phyloP scores from a whole-genome alignment of 2,888 invertebrate genomes.

The Nudaria mundana region DNA sequence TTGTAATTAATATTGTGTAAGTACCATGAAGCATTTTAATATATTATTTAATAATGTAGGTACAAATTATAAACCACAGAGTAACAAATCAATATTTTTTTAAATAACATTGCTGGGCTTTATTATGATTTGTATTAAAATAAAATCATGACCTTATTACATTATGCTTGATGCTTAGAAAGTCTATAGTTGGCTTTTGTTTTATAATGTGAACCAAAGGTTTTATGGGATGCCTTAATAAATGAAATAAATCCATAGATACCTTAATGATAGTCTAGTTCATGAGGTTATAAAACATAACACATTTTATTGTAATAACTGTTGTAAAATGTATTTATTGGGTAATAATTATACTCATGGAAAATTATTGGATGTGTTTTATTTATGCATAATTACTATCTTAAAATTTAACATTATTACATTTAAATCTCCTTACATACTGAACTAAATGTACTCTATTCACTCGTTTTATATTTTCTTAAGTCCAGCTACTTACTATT shows the following conservation, averaged over 20 bases:
- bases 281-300: constrained; percentile 46
- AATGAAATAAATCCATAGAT: constrained; percentile 38
- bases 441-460: too few relatives aligned
- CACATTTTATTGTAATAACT: constrained; percentile 62
- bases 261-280: constrained; percentile 36
- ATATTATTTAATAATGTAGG: constrained; percentile 14
- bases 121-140: constrained; percentile 24
- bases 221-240: constrained; percentile 48
- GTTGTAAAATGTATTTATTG: constrained; percentile 80
- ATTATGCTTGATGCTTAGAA: constrained; percentile 25
- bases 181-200: constrained; percentile 15
- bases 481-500: too few relatives aligned
- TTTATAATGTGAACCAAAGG: constrained; percentile 16
- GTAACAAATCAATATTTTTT: constrained; percentile 29
- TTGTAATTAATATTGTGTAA: constrained; percentile 2
- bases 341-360: constrained; percentile 69
- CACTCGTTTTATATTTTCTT: too few relatives aligned
- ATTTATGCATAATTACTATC: constrained; percentile 29
- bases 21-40: constrained; percentile 9
- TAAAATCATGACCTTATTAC: constrained; percentile 34
- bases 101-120: constrained; percentile 21
- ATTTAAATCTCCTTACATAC: too few relatives aligned
- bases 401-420: constrained; percentile 7
- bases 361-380: constrained; percentile 43
- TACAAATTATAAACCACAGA: constrained; percentile 19